A percentile compares a stretch with the other conserved stretches of the same genome.
Conservation (phyloP, 2,797 vertebrate species). For the Ctenosaura bakeri region DNA sequence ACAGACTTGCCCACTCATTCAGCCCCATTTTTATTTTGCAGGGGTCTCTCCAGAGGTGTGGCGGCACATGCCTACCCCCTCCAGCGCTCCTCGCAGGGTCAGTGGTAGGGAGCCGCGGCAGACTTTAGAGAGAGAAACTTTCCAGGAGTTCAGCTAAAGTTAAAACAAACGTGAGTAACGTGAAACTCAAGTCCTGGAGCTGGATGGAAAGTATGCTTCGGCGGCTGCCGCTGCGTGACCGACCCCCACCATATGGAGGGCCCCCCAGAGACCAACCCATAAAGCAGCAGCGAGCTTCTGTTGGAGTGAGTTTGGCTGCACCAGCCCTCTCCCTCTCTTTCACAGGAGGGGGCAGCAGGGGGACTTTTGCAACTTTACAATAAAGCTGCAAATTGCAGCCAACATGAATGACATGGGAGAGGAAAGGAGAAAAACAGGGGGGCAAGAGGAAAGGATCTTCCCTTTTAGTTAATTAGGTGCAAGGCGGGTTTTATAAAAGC, state of each 20-base stretch:
- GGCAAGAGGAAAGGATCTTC: slow-evolving; percentile 50
- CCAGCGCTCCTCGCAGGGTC: not conserved
- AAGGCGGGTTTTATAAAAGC: not conserved
- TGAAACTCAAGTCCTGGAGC: slow-evolving; percentile 36
- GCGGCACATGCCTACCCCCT: slow-evolving; percentile 25
- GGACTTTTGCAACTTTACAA: not conserved
- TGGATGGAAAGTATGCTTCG: slow-evolving; percentile 54
- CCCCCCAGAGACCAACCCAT: not conserved
- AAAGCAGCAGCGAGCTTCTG: slow-evolving; percentile 45
- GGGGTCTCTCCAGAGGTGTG: fast-evolving
- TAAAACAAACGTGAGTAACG: slow-evolving; percentile 60
- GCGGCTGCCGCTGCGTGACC: slow-evolving; percentile 24
- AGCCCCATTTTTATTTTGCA: fast-evolving
- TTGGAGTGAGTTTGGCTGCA: not conserved
- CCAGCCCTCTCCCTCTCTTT: not conserved
- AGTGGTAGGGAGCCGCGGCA: not conserved
- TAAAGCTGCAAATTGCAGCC: not conserved
- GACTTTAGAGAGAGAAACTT: slow-evolving; percentile 50
- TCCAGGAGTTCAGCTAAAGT: slow-evolving; percentile 62
- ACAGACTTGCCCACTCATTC: fast-evolving
- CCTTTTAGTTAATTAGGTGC: slow-evolving; percentile 48
- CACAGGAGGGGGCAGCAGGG: no score
- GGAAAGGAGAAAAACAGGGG: not conserved
- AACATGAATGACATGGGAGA: not conserved
- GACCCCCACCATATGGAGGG: slow-evolving; percentile 4